phyloP scores from a whole-genome alignment of 2,888 invertebrate species.

The Leucoptera coffeella region DNA sequence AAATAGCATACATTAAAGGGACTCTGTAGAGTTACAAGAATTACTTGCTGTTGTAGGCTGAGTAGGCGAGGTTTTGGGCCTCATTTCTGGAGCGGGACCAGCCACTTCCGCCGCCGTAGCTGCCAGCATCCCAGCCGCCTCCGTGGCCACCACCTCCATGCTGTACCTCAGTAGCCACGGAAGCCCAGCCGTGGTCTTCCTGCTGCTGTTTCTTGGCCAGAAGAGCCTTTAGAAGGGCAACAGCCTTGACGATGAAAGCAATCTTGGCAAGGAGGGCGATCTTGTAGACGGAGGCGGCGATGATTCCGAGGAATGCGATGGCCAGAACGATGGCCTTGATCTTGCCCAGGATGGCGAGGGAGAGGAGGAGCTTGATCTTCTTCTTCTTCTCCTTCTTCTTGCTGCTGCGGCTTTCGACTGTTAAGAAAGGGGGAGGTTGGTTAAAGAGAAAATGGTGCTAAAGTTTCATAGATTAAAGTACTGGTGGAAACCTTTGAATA shows the following conservation, averaged over 20 bases:
- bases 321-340: conserved; percentile 62
- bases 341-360: conserved; percentile 56
- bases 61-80: conserved; percentile 31
- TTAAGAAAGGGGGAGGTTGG: conserved; percentile 6
- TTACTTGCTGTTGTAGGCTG: conserved; percentile 27
- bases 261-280: conserved; percentile 70
- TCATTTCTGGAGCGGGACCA: conserved; percentile 32
- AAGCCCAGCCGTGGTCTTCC: conserved; percentile 17
- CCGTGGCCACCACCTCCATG: conserved; percentile 11
- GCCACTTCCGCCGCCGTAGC: conserved; percentile 13
- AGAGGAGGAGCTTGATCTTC: conserved; percentile 34
- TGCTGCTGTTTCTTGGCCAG: conserved; percentile 29
- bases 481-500: no score
- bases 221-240: conserved; percentile 27
- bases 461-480: no score
- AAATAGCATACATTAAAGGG: not conserved
- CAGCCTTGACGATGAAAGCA: conserved; percentile 52
- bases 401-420: conserved; percentile 57
- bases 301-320: conserved; percentile 58
- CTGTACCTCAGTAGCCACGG: not conserved
- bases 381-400: conserved; percentile 63
- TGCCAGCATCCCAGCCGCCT: conserved; percentile 17
- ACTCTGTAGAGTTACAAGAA: conserved; percentile 5
- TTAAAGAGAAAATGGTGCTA: no score
- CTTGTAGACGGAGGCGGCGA: conserved; percentile 65